Base-by-base conservation (phyloP, 2,888 invertebrate genomes). In the Neelides folsomi region DNA sequence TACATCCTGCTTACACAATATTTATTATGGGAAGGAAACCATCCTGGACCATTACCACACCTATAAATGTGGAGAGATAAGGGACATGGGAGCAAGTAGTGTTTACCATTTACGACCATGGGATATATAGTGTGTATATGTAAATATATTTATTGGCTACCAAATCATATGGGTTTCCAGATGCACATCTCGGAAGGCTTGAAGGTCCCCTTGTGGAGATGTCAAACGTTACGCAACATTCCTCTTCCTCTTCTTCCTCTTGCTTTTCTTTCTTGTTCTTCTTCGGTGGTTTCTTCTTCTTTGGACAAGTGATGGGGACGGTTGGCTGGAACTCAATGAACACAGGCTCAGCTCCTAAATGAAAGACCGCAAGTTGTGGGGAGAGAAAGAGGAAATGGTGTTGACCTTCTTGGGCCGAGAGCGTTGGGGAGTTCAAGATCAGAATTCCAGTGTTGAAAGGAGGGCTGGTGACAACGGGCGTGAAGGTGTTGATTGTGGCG, bases 401-500 rank as follows among this genome's bases (percentile, higher is more conserved):
- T 5, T 12, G 44, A 59, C 61, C 64, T 58, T 64, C 64, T 15
- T 53, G 54, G 6, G 56, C 59, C 1, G 57, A 19, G 10, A 60
- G 49, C 8, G 46, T 49, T 4, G 53, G 51, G 5, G 57, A 48
- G 27, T 49, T 59, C n/a, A 58, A 16, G n/a, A 62, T n/a, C 2
- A 58, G 16, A 13, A 64, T 51, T 12, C 66, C 66, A n/a, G 66
- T 64, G 52, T 64, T 64, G 46, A 65, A 61, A 12, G 64, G 62
- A 27, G 54, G 56, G 51, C 65, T 66, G 19, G 54, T 57, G 16
- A 65, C 58, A 13, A 62, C 57, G 34, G 65, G 56, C 9, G 65
- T 66, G 45, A 65, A 66, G 2, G 64, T 65, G 43, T 66, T 66
- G 20, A 66, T 66, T 3, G 58, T 58, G n/a, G 57, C 60, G 49